Percentiles rank a stretch among this genome's conserved stretches.
Conservation (phyloP, 2,113 vertebrate species). For the Phrynosoma platyrhinos region DNA sequence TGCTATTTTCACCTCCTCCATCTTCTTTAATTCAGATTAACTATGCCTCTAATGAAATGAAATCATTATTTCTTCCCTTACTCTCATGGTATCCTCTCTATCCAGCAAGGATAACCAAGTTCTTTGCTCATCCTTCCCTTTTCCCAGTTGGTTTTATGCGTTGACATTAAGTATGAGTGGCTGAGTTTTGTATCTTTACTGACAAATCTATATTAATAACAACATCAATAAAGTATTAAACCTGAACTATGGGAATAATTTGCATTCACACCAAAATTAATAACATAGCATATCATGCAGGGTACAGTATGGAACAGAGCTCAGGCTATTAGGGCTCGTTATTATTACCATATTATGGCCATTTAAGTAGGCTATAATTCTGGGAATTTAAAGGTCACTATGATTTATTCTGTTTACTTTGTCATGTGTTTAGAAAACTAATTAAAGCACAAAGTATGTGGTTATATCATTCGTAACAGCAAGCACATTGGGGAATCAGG, state of each 20-base stretch:
- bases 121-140: accelerated
- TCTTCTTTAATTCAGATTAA: slow-evolving; percentile 49
- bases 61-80: slow-evolving; percentile 42
- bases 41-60: slow-evolving; percentile 52
- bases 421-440: slow-evolving; percentile 79
- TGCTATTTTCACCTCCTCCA: slow-evolving; percentile 25
- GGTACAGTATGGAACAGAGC: slow-evolving; percentile 56
- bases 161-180: slow-evolving; percentile 67
- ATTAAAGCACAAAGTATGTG: slow-evolving; percentile 75
- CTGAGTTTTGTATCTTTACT: slow-evolving; percentile 78
- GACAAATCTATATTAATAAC: slow-evolving; percentile 83
- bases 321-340: slow-evolving; percentile 72
- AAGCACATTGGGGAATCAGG: not conserved
- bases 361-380: slow-evolving; percentile 78
- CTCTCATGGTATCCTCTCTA: not conserved
- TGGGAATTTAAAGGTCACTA: slow-evolving; percentile 80
- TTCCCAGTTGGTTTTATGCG: slow-evolving; percentile 56
- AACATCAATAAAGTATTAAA: slow-evolving; percentile 82
- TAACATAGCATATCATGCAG: slow-evolving; percentile 69
- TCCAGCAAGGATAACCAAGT: slow-evolving; percentile 12
- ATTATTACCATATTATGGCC: slow-evolving; percentile 79
- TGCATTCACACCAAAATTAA: slow-evolving; percentile 78
- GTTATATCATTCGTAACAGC: slow-evolving; percentile 62
- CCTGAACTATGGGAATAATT: slow-evolving; percentile 78
- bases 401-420: slow-evolving; percentile 79